Conservation (phyloP, 2,797 vertebrate species). For the Heteromormyrus szaboi region DNA sequence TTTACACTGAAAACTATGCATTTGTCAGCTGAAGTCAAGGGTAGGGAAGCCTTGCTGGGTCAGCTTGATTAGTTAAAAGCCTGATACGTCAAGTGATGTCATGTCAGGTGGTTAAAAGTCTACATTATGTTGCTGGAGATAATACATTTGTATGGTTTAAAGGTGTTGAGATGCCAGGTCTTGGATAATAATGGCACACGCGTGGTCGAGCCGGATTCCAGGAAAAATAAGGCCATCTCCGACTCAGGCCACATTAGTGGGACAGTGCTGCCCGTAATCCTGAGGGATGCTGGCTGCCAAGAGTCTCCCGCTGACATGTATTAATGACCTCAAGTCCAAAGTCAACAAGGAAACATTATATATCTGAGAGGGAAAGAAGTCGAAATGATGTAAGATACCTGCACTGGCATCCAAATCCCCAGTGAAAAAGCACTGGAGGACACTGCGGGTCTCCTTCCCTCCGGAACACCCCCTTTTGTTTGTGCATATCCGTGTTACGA, state of each 20-base stretch:
- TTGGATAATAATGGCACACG: not conserved
- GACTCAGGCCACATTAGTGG: not conserved
- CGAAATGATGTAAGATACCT: not conserved
- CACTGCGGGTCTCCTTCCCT: not conserved
- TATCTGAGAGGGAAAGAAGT: not conserved
- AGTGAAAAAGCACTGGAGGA: not conserved
- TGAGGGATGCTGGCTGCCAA: not conserved
- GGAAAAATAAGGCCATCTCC: conserved; percentile 1
- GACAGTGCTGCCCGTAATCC: not conserved
- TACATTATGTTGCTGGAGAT: not conserved
- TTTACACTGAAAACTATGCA: not conserved
- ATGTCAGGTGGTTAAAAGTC: not conserved
- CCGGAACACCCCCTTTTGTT: not conserved
- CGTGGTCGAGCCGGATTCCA: not conserved
- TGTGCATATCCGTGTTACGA: not conserved
- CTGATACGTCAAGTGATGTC: not conserved
- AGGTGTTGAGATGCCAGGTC: not conserved
- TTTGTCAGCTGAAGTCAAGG: not conserved
- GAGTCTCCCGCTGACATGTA: not conserved
- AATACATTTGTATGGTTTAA: not conserved
- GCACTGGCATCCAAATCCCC: not conserved
- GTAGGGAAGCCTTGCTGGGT: not conserved
- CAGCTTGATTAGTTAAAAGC: not conserved
- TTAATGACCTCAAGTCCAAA: not conserved
- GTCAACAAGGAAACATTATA: not conserved